A percentile compares a stretch with the other conserved stretches of the same genome.
Conservation (phyloP, 2,797 vertebrate genomes). For the Diplodus sargus region DNA sequence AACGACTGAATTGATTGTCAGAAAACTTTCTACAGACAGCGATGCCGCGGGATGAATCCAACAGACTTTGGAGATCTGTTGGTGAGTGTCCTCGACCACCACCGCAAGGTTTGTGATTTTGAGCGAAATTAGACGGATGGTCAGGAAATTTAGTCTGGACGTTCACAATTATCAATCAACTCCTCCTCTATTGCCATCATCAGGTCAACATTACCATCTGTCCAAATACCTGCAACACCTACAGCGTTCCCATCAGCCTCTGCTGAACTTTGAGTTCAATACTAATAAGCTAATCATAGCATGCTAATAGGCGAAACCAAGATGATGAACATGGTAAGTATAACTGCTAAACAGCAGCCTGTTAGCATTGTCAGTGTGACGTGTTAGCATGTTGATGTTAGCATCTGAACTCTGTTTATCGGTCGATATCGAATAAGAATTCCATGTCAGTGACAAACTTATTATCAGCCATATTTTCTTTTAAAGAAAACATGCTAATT, state of each 20-base stretch:
- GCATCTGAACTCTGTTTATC: too few relatives aligned
- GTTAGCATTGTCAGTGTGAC: too few relatives aligned
- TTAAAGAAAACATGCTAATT: too few relatives aligned
- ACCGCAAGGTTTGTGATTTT: background rate
- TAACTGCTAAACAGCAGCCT: too few relatives aligned
- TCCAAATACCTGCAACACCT: background rate
- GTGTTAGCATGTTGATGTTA: too few relatives aligned
- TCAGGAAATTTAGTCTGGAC: background rate
- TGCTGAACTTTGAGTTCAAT: background rate
- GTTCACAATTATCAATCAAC: too few relatives aligned
- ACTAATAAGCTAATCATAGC: background rate
- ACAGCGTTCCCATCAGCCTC: background rate
- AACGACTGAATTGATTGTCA: slow-evolving; percentile 6
- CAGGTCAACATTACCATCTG: background rate
- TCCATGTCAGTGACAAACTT: too few relatives aligned
- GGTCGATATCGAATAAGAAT: too few relatives aligned
- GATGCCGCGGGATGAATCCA: background rate
- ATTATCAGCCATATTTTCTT: too few relatives aligned
- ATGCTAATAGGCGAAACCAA: background rate
- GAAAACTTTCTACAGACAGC: slow-evolving; percentile 10
- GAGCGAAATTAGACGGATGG: background rate
- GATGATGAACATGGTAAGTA: too few relatives aligned
- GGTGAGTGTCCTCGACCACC: background rate
- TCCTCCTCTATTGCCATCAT: too few relatives aligned
- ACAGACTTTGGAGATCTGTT: background rate